Evolutionary conservation across 2,113 vertebrate genomes (phyloP).

Genomic region (Petaurus breviceps): DNA sequence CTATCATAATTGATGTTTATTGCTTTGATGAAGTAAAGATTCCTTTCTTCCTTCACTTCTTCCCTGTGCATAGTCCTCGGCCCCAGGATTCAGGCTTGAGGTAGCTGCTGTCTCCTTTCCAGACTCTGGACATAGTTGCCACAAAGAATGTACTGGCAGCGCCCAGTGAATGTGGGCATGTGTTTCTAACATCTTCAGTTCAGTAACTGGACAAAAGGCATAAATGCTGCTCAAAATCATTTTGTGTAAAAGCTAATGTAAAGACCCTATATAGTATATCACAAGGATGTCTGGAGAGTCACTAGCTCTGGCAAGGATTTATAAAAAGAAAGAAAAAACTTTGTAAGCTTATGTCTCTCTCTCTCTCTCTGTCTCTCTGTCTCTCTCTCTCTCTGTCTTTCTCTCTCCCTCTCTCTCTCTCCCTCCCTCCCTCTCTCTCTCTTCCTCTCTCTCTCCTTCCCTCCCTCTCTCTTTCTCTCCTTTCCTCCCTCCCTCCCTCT

Average conservation of each 20-base stretch:
- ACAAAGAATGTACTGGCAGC: not conserved
- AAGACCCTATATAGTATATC: not conserved
- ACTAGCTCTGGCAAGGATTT: no score
- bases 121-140: not conserved
- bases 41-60: not conserved
- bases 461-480: no score
- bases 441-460: no score
- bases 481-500: no score
- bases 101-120: not conserved
- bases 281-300: not conserved
- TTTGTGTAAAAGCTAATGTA: not conserved
- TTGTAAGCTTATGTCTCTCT: not conserved
- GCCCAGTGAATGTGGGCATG: not conserved
- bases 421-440: no score
- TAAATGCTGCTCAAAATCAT: not conserved
- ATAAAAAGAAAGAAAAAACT: not conserved
- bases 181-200: not conserved
- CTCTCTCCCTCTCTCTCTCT: no score
- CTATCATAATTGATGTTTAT: not conserved
- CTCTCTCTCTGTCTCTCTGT: no score
- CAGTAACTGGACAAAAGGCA: not conserved
- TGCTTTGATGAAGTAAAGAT: not conserved
- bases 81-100: not conserved
- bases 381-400: no score
- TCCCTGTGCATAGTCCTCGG: not conserved